Percentiles rank a stretch among this genome's conserved stretches.
Conservation (phyloP, 1,140 invertebrate genomes). For the Cydia amplana region DNA sequence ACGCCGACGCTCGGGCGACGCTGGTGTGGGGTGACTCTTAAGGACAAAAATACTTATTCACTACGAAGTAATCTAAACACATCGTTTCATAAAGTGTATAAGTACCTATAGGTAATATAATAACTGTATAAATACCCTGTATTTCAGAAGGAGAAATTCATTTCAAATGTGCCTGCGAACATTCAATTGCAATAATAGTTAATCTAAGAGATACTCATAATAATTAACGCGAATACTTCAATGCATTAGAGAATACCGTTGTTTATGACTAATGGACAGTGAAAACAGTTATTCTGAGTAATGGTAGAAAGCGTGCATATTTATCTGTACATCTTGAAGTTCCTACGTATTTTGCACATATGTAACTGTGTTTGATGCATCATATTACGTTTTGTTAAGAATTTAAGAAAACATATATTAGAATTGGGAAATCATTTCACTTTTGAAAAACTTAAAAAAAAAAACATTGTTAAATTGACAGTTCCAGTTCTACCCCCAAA, state of each 20-base stretch:
- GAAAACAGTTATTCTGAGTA: slow-evolving; percentile 2
- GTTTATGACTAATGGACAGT: not conserved
- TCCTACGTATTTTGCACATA: not conserved
- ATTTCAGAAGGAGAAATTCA: not conserved
- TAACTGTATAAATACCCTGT: not conserved
- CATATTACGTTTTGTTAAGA: not conserved
- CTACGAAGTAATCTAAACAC: no score
- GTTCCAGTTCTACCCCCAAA: no score
- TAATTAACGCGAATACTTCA: slow-evolving; percentile 4
- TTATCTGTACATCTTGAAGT: no score
- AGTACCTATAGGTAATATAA: not conserved
- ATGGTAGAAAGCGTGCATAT: slow-evolving; percentile 4
- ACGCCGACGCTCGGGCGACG: no score
- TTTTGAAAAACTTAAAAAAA: no score
- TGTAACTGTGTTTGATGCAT: not conserved
- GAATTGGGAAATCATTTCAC: no score
- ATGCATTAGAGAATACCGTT: not conserved
- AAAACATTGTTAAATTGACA: no score
- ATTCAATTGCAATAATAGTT: slow-evolving; percentile 1
- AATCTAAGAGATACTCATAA: not conserved
- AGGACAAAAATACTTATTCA: no score
- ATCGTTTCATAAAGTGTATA: not conserved
- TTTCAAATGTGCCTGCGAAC: not conserved
- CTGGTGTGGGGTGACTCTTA: no score
- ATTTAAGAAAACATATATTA: no score